Evolutionary conservation across 35 echinoderm and acorn worm genomes (phyloP), one percentile per base, ranked within the genome.

Genomic region (Patiria miniata): DNA sequence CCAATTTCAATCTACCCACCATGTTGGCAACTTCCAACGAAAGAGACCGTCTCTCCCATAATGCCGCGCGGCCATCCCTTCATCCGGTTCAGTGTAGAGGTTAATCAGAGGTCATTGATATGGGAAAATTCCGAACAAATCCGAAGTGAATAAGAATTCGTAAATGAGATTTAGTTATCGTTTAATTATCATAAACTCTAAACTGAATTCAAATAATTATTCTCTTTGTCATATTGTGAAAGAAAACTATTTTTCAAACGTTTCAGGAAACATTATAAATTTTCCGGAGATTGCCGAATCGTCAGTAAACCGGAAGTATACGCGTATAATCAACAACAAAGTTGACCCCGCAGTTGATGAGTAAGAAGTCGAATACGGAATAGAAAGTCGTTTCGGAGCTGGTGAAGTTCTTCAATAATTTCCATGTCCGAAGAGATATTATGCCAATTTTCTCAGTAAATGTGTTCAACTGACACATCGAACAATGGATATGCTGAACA

Each of bases 401-500:
- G n/a, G 42, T 4, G 42, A 47, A 47, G 42, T 47, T 47, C 12
- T 47, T 12, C 42, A 6, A 47, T 47, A 6, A 47, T 47, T 47
- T 47, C 42, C 42, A 47, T 47, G 42, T 47, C 12, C 42, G 4
- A 47, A 47, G 42, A 4, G 42, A 47, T 6, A 6, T 12, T 47
- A 6, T 12, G 12, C 42, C n/a, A n/a, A n/a, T n/a, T n/a, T n/a
- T 47, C 42, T 47, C 4, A 61, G 22, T 51, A 22, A 60, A 34
- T 36, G n/a, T 52, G 19, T 53, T 18, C 18, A 77, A 44, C 42
- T 10, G 44, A n/a, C 50, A 26, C 21, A 1, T 82, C 29, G 44
- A 57, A 83, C 16, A 56, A 93, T 93, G 93, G 93, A 94, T 23
- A 90, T 91, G 81, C 39, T 95, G 39, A 92, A 80, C 33, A 95